Base-by-base conservation (phyloP, 1,140 invertebrate species). In the Leptopilina clavipes region DNA sequence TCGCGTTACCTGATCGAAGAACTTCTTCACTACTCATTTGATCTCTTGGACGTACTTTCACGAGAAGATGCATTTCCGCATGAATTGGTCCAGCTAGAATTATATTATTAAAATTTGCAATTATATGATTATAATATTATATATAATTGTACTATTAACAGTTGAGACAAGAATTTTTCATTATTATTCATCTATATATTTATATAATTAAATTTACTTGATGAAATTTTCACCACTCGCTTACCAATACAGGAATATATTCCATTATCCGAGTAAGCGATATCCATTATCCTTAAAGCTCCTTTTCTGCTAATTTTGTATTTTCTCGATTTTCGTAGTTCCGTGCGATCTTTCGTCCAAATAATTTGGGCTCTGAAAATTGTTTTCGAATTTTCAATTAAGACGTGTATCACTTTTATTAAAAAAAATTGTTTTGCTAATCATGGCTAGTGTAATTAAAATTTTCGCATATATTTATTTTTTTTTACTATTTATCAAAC, bases 241-340 rank as follows among this genome's bases (percentile, higher is more conserved):
- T n/a, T 91, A 93, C 93, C 92, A 43, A 94, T 92, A 84, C 97
- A 98, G 0, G 95, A 95, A 85, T 97, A 98, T 5, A 95, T 89
- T 12, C 96, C 96, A 70, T 93, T 93, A 87, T 98, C 96, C 3
- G 93, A 92, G 73, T 94, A 92, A 0, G 93, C 93, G 10, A 97
- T 92, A 72, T 95, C 94, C 71, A 94, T 92, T 74, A 98, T 96
- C 70, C 95, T 93, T 9, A 98, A 91, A 45, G 95, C 95, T 8
- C 96, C 96, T 91, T 96, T 97, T 84, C 94, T 96, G 17, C 95
- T 96, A 37, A 97, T 94, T 86, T 95, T 95, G 81, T 95, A 94
- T 81, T 96, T 96, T 81, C 94, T 94, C 0, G 93, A 93, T 77
- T 94, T 94, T 9, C 92, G 92, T 72, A 96, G 90, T 54, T 93